Base-by-base conservation (phyloP, 2,888 invertebrate species). In the Acrobasis repandana region DNA sequence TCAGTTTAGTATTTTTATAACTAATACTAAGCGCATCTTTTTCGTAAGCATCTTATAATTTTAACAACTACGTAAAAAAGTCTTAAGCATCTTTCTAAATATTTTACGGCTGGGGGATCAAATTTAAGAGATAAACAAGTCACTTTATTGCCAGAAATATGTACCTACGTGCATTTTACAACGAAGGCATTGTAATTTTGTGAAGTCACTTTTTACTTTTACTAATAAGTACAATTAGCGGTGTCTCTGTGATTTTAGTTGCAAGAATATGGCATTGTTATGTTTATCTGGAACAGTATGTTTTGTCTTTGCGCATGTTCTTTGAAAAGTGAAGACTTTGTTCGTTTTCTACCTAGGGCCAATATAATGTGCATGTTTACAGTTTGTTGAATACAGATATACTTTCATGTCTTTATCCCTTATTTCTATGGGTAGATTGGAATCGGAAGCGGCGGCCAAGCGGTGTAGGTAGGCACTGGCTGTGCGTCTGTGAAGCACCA, bases 121-220 rank as follows among this genome's bases (percentile, higher is more conserved):
- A 34, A 16, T 36, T 10, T 9, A 52, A 52, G 4, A 36, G 36
- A 52, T 16, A 36, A 52, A 52, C 51, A 33, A 36, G 11, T 52
- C 52, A 52, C 28, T 54, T 46, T 54, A 47, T 56, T 48, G 28
- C 38, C 48, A 28, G 52, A 18, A 36, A 36, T 52, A 51, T 28
- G 28, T 28, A 8, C 28, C 28, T n/a, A n/a, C n/a, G n/a, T n/a
- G n/a, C n/a, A n/a, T n/a, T 6, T 36, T 34, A 52, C 15, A 15
- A 52, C 52, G 11, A 28, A 50, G 36, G 36, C 52, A 16, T 36
- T 52, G 52, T 36, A 15, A 50, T 14, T n/a, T 52, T 36, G 36
- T 6, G 9, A 36, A 52, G 14, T 36, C 9, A 5, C 6, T 36
- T 36, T 52, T 36, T 34, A 51, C 51, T 15, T 43, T 43, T 43